phyloP scores from a whole-genome alignment of 2,113 vertebrate genomes.

The Nibea coibor region DNA sequence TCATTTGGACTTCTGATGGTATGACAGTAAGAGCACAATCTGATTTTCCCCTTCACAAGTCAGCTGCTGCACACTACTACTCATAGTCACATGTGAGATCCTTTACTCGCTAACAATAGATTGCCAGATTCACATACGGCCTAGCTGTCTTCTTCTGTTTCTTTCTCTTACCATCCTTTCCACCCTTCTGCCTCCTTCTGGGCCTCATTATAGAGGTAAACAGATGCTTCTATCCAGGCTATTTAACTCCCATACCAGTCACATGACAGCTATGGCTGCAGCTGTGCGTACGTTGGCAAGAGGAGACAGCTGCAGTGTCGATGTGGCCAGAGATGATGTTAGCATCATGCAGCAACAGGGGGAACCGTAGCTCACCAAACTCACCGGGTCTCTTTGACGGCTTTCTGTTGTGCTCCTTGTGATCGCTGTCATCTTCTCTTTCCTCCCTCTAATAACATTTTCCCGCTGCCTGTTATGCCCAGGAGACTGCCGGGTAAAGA shows the following conservation, averaged over 20 bases:
- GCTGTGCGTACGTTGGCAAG: constrained; percentile 19
- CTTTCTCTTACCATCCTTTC: background rate
- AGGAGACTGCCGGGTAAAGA: constrained; percentile 46
- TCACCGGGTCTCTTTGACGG: constrained; percentile 29
- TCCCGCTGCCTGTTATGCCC: constrained; percentile 27
- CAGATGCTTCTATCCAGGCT: constrained; percentile 39
- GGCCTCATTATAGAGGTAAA: constrained; percentile 50
- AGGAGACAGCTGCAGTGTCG: constrained; percentile 24
- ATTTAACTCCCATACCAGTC: constrained; percentile 34
- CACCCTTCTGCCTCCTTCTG: constrained; percentile 28
- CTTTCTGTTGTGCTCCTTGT: constrained; percentile 8
- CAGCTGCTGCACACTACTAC: background rate
- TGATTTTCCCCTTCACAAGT: too few relatives aligned
- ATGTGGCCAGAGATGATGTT: constrained; percentile 17
- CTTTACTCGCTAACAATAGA: background rate
- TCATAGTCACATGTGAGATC: constrained; percentile 7
- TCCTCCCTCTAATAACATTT: constrained; percentile 55
- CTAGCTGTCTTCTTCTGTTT: constrained; percentile 8
- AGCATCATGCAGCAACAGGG: constrained; percentile 6
- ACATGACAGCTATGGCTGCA: constrained; percentile 23
- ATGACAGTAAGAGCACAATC: too few relatives aligned
- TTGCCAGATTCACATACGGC: background rate
- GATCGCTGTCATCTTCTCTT: constrained; percentile 36
- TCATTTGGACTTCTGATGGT: too few relatives aligned
- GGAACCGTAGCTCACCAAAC: constrained; percentile 13